phyloP scores from a whole-genome alignment of 1,140 invertebrate genomes.

The Wasmannia auropunctata region DNA sequence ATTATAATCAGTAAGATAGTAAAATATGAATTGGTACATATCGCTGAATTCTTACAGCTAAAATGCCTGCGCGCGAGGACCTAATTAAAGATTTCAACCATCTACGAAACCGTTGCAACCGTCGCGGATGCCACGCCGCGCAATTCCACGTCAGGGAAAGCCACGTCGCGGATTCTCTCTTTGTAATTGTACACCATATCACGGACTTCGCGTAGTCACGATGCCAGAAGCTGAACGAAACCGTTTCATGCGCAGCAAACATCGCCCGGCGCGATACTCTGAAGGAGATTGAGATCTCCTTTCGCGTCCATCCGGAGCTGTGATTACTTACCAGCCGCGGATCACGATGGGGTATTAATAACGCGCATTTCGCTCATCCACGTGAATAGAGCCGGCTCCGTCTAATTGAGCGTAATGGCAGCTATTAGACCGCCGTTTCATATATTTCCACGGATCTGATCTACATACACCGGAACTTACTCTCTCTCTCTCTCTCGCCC shows the following conservation, averaged over 20 bases:
- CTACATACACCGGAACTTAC: not conserved
- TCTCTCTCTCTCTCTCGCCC: not conserved
- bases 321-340: conserved; percentile 54
- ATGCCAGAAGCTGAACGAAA: conserved; percentile 55
- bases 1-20: not conserved
- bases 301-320: conserved; percentile 44
- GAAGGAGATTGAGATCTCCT: conserved; percentile 62
- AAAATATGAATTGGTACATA: not conserved
- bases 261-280: conserved; percentile 50
- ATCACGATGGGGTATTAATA: conserved; percentile 70
- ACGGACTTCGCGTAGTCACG: conserved; percentile 43
- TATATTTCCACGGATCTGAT: conserved; percentile 32
- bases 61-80: conserved; percentile 13
- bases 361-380: conserved; percentile 59
- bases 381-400: conserved; percentile 57
- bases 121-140: conserved; percentile 16
- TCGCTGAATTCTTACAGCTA: not conserved
- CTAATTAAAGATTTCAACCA: conserved; percentile 32
- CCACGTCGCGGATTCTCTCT: conserved; percentile 21
- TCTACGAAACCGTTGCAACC: not conserved
- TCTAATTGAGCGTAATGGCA: conserved; percentile 64
- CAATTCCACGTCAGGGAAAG: conserved; percentile 40
- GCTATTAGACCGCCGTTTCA: conserved; percentile 54
- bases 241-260: conserved; percentile 43
- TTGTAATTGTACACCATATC: conserved; percentile 51